Evolutionary conservation across 2,797 vertebrate genomes (phyloP).

Genomic region (Malacoctenus gilli): DNA sequence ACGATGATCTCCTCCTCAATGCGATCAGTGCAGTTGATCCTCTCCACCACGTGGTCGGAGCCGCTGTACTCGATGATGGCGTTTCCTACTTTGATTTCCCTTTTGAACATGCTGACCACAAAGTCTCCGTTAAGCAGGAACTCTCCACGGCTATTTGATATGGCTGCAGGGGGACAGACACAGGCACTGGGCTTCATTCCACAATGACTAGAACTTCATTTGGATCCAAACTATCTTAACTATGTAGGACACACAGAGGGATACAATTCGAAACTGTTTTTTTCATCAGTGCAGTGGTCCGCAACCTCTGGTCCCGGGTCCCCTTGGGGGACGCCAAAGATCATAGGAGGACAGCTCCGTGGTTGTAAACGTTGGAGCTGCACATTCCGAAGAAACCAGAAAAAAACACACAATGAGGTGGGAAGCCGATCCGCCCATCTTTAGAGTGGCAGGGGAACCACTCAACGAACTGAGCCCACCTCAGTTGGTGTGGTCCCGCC

Average conservation of each 20-base stretch:
- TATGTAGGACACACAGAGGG: not conserved
- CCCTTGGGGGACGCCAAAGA: no score
- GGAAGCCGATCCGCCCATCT: no score
- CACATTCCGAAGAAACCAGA: no score
- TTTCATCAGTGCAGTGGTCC: no score
- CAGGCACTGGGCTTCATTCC: conserved; percentile 5
- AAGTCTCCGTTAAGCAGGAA: conserved; percentile 98
- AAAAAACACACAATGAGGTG: no score
- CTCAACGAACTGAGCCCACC: no score
- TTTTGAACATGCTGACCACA: conserved; percentile 99
- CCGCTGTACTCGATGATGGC: conserved; percentile 95
- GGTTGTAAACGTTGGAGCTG: no score
- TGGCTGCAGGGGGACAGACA: conserved; percentile 81
- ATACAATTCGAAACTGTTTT: no score
- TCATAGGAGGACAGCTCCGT: no score
- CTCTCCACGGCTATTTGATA: conserved; percentile 93
- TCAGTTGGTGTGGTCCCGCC: no score
- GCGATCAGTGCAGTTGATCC: conserved; percentile 96
- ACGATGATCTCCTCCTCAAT: conserved; percentile 94
- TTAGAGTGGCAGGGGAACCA: no score
- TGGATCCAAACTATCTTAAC: not conserved
- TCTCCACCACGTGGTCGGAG: conserved; percentile 92
- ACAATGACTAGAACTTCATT: not conserved
- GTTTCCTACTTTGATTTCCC: conserved; percentile 95
- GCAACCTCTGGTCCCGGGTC: no score